Percentiles rank a stretch among this genome's conserved stretches.
Conservation (phyloP, 2,113 vertebrate genomes). For the Hippocampus comes region DNA sequence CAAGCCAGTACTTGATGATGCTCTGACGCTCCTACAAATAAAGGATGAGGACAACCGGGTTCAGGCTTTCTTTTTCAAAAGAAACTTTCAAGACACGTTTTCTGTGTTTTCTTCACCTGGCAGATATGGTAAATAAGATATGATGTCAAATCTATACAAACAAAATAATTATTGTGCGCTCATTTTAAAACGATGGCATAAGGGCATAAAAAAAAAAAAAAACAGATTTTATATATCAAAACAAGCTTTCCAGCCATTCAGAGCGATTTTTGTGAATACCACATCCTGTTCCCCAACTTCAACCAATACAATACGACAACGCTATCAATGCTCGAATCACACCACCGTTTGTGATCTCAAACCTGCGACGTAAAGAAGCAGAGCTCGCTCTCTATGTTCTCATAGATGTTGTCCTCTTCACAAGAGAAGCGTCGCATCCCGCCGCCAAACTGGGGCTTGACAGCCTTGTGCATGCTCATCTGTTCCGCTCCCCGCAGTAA, state of each 20-base stretch:
- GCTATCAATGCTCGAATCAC: neutral
- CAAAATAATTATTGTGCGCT: no score
- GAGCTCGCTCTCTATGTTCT: constrained; percentile 92
- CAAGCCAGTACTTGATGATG: constrained; percentile 94
- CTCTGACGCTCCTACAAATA: constrained; percentile 86
- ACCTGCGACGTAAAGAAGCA: constrained; percentile 97
- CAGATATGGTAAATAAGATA: no score
- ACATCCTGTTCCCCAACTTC: neutral
- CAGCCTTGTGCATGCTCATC: constrained; percentile 84
- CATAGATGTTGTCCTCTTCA: constrained; percentile 95
- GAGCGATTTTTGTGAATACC: neutral
- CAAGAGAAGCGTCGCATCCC: constrained; percentile 88
- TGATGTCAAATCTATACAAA: no score
- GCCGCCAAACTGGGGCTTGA: constrained; percentile 89
- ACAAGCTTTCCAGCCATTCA: no score
- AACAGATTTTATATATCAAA: no score
- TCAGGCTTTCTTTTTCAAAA: neutral
- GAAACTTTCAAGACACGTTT: no score
- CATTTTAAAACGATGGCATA: no score
- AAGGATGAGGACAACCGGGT: neutral
- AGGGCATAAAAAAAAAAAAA: no score
- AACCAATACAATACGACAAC: neutral
- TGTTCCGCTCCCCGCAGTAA: constrained; percentile 90
- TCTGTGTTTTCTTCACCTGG: no score
- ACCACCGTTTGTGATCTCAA: constrained; percentile 18